phyloP scores from a whole-genome alignment of 2,888 invertebrate species.

The Stegana nigrithorax region DNA sequence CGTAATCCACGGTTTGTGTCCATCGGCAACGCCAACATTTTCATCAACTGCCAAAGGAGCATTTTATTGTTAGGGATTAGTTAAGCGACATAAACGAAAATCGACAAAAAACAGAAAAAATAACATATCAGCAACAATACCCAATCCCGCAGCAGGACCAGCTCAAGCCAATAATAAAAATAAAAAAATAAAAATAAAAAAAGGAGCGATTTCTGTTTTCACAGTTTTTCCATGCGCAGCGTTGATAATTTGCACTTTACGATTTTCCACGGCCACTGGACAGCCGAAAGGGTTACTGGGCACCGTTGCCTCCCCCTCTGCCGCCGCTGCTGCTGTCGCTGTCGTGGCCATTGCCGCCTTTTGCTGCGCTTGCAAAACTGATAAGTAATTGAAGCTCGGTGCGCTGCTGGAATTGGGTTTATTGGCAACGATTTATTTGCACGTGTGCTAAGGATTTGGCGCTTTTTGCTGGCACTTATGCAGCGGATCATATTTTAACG shows the following conservation, averaged over 20 bases:
- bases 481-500: background rate
- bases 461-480: constrained; percentile 15
- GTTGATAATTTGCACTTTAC: constrained; percentile 39
- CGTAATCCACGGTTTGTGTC: constrained; percentile 21
- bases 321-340: too few species aligned
- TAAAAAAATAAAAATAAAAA: too few species aligned
- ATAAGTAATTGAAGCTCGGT: constrained; percentile 6
- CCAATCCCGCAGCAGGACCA: background rate
- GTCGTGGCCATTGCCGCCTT: too few species aligned
- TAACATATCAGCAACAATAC: background rate
- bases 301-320: too few species aligned
- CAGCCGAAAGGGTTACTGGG: constrained; percentile 9
- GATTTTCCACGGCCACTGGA: background rate
- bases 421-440: constrained; percentile 24
- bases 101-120: constrained; percentile 14
- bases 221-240: constrained; percentile 31
- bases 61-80: constrained; percentile 56
- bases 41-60: constrained; percentile 43
- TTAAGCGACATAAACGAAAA: constrained; percentile 23
- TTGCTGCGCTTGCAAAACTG: constrained; percentile 25
- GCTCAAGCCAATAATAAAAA: too few species aligned
- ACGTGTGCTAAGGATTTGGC: constrained; percentile 48
- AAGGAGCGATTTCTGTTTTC: constrained; percentile 31
- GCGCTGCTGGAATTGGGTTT: too few species aligned
- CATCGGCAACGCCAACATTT: too few species aligned